Evolutionary conservation across 2,113 vertebrate genomes (phyloP).

Genomic region (Sus scrofa): T2T-Sscrofa CM000830.6:19264001-19264500

Average conservation of each 20-base stretch:
- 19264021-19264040: neutral
- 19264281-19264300: slow-evolving; percentile 58
- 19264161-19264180: neutral
- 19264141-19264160: neutral
- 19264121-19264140: neutral
- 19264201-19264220: neutral
- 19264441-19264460: neutral
- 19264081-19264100: neutral
- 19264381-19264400: neutral
- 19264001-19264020: neutral
- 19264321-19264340: neutral
- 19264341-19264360: neutral
- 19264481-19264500: neutral
- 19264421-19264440: slow-evolving; percentile 32
- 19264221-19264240: neutral
- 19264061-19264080: neutral
- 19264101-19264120: neutral
- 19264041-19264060: neutral
- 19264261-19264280: neutral
- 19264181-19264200: neutral
- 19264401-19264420: slow-evolving; percentile 13
- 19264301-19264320: neutral
- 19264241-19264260: neutral
- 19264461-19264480: neutral
- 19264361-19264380: slow-evolving; percentile 7